Base-by-base conservation (phyloP, 1,140 invertebrate genomes). In the Maconellicoccus hirsutus region DNA sequence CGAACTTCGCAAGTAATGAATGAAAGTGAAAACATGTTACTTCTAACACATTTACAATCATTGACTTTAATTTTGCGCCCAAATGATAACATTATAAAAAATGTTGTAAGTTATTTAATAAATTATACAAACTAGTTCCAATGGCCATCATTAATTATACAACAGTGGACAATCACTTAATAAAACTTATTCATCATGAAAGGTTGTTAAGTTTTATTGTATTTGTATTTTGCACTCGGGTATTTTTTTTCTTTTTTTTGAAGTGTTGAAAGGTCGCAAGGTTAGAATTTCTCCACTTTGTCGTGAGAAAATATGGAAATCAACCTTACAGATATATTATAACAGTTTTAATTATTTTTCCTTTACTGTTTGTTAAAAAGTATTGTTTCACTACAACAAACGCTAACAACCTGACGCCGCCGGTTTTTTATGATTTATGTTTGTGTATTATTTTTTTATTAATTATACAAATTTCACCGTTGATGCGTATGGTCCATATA, bases 141-240 rank as follows among this genome's bases (percentile, higher is more conserved):
- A 52, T 52, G 42, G n/a, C 16, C 6, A 52, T 16, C 42, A 52
- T 52, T 52, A 52, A 52, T 52, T 52, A 33, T 33, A 52, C 42
- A 16, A 16, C 42, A 16, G 2, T 19, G n/a, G 42, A 52, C 42
- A 52, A 52, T 52, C n/a, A 16, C 42, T 16, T 52, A 52, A 52
- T 52, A 52, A 52, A 52, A 52, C 10, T 52, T 2, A 52, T 52
- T 8, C 42, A 19, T 52, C 16, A 16, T 52, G 42, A 52, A 52
- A 52, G 42, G 42, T 16, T 16, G 42, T 52, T 52, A 52, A 16
- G 2, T 52, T 52, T 52, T 8, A 52, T 52, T 52, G 42, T 52
- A 52, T 52, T 52, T 52, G 42, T 52, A 52, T 52, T 52, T 52
- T 52, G 42, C 42, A 52, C n/a, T 52, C n/a, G n/a, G n/a, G n/a